These are phyloP conservation scores for Leucoma salicis DNA, from an alignment of 2,888 invertebrate species.

Conservation along the genomic window DNA sequence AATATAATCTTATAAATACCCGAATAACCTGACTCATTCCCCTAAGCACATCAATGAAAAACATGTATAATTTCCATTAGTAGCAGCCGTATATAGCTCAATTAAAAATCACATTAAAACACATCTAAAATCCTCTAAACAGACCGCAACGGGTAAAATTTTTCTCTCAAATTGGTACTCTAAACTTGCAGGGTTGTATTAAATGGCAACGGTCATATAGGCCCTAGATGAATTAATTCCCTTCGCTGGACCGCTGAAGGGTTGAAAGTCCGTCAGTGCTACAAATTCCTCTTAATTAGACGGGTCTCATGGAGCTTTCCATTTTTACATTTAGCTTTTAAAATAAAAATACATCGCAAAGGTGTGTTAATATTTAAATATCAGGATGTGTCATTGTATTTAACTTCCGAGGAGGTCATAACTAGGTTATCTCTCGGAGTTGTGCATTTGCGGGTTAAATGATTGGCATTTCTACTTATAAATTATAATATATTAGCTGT, in stretches of 20 bases:
- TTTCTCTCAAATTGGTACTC: constrained; percentile 15
- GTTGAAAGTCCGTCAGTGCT: constrained; percentile 35
- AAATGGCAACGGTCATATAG: constrained; percentile 26
- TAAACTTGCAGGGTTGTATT: constrained; percentile 10
- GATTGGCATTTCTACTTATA: too few species aligned
- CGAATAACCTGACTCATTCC: too few species aligned
- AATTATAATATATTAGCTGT: too few species aligned
- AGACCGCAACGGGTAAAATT: constrained; percentile 14
- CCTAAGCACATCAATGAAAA: too few species aligned
- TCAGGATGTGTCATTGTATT: constrained; percentile 1
- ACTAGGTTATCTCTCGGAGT: too few species aligned
- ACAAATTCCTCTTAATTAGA: constrained; percentile 46
- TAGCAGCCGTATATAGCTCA: too few species aligned
- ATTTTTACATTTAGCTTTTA: constrained; percentile 30
- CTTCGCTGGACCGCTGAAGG: constrained; percentile 27
- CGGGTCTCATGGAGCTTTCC: constrained; percentile 29
- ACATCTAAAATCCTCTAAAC: constrained; percentile 16
- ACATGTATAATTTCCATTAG: too few species aligned
- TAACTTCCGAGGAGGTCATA: too few species aligned
- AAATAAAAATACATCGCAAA: constrained; percentile 22
- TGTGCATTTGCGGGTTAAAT: too few species aligned
- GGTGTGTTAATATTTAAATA: constrained; percentile 7
- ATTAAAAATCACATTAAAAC: constrained; percentile 28
- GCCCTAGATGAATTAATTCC: constrained; percentile 38
- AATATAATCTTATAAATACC: too few species aligned